Base-by-base conservation (phyloP, 2,888 invertebrate species). In the Brassicogethes aeneus region DNA sequence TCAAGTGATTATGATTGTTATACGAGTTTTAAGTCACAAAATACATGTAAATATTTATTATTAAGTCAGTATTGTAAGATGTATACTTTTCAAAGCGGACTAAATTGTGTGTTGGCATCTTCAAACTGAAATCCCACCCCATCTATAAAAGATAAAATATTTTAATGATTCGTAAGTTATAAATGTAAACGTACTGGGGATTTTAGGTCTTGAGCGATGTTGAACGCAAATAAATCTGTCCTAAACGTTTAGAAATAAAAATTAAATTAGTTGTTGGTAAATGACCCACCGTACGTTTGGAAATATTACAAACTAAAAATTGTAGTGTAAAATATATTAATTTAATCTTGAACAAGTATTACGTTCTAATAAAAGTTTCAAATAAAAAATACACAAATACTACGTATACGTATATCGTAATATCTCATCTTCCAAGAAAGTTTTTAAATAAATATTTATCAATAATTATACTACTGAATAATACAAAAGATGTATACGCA, bases 401-500 rank as follows among this genome's bases (percentile, higher is more conserved):
- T 77, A 58, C 77, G 81, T 82, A 82, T 82, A 82, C 82, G 82
- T 80, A 78, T 80, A 70, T 73, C 72, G 71, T 73, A 74, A 74
- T 72, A 74, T 73, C 73, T 73, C 72, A 73, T 73, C 74, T 75
- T 75, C 75, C 74, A 68, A 61, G 60, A 65, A 65, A 59, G 63
- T 68, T 68, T 68, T 66, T 65, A 67, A 68, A 65, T 63, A 59
- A 65, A 62, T 65, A 68, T 67, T 65, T 68, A 69, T 68, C 67
- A 69, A 69, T 69, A 64, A 54, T 65, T 58, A 73, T 72, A 69
- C 65, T 70, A 74, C 70, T 71, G 73, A 74, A 75, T 74, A 77
- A 75, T 75, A 76, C 75, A 76, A 76, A 59, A 56, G 55, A 81
- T 81, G 82, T 83, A 82, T 83, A 83, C 82, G 82, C 82, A 80